Evolutionary conservation across 2,797 vertebrate species (phyloP), one percentile per base, ranked within the genome.

Genomic region (Helostoma temminkii): DNA sequence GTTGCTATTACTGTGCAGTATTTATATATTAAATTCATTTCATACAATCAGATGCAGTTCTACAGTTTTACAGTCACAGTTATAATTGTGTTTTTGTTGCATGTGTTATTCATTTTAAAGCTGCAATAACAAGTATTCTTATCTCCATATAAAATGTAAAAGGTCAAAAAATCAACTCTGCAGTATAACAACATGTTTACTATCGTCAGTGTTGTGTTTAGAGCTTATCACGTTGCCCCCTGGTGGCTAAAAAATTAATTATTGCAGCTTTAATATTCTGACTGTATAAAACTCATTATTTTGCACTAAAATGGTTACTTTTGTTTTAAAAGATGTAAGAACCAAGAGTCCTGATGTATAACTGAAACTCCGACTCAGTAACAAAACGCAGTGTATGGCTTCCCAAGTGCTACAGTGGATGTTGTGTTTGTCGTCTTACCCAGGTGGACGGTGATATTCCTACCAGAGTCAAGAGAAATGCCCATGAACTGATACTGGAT

Each of bases 391-490:
- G 48, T 46, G 36, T 34, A 0, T 45, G 46, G 30, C 39, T 36
- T 15, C 21, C 53, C 11, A n/a, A 12, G 14, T 52, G 41, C 46
- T 42, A 2, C 21, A 64, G 6, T 1, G 8, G 1, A 12, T 24
- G 10, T 22, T 14, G 5, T 68, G 25, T 66, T 43, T 74, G 16
- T 46, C 69, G 28, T 47, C 30, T 65, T 41, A 12, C 43, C 7
- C 87, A 99, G 97, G 96, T 98, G 54, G 95, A 96, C 0, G 96
- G 97, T 11, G 95, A 96, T 76, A 96, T 98, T 63, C 96, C 96
- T 0, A 95, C 95, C 0, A 88, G 91, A 61, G 96, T 98, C 65
- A 98, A 98, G 91, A 97, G 95, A 69, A 95, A 96, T 0, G 97
- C 97, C 10, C 96, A 98, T 0, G 97, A 98, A 39, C 82, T 98